These are phyloP conservation scores for Meteorus colon DNA, from an alignment of 2,888 invertebrate species.

Conservation along the genomic window DNA sequence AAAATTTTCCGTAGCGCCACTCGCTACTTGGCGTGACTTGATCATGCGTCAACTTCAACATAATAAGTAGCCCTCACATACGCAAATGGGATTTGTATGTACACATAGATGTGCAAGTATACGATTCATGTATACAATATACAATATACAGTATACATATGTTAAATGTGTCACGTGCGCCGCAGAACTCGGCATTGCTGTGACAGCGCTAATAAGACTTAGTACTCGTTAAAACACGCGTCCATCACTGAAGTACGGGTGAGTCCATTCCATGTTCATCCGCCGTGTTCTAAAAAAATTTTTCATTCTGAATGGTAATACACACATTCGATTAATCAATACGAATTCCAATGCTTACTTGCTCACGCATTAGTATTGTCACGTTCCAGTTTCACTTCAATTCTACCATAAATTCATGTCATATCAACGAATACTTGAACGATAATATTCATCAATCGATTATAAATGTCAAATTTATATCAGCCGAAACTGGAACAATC, in stretches of 20 bases:
- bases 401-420: no score
- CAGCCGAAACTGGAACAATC: no score
- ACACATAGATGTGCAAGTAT: background rate
- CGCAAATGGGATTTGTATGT: constrained; percentile 35
- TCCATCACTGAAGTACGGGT: constrained; percentile 33
- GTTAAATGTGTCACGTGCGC: constrained; percentile 36
- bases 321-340: no score
- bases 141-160: background rate
- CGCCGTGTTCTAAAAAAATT: background rate
- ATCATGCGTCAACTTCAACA: constrained; percentile 34
- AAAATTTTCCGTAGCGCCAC: constrained; percentile 1
- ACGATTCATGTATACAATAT: background rate
- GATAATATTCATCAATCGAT: no score
- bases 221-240: constrained; percentile 35
- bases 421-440: no score
- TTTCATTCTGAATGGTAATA: background rate
- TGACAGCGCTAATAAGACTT: constrained; percentile 45
- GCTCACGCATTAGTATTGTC: no score
- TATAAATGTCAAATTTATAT: no score
- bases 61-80: constrained; percentile 39
- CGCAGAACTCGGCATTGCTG: constrained; percentile 43
- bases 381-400: no score
- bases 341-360: no score
- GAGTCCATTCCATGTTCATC: constrained; percentile 19
- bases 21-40: constrained; percentile 39